These are phyloP conservation scores for Cyanistes caeruleus DNA, from an alignment of 2,113 vertebrate genomes.

Conservation along the genomic window DNA sequence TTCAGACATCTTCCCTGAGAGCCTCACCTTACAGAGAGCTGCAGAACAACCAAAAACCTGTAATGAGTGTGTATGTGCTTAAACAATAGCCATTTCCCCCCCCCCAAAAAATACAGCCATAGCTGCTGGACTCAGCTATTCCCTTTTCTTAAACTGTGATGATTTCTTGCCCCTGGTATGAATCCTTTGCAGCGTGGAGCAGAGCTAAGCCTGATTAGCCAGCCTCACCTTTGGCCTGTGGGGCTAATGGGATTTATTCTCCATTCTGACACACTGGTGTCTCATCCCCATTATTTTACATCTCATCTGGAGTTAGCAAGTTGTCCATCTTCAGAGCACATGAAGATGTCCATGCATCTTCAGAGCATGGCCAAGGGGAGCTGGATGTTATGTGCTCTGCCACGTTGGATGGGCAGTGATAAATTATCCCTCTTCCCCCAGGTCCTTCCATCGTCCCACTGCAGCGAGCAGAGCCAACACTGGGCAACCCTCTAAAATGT, in stretches of 20 bases:
- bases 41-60: background rate
- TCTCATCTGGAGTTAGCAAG: background rate
- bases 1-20: background rate
- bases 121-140: background rate
- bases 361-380: background rate
- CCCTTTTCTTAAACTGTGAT: background rate
- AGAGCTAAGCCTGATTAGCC: background rate
- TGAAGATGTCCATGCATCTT: too few species aligned
- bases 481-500: conserved; percentile 85
- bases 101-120: background rate
- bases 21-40: background rate
- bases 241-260: background rate
- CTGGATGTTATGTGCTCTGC: background rate
- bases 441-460: conserved; percentile 80
- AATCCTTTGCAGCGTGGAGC: background rate
- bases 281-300: background rate
- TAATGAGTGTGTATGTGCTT: background rate
- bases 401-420: conserved; percentile 15
- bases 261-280: background rate
- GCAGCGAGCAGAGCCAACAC: conserved; percentile 71
- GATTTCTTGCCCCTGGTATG: background rate
- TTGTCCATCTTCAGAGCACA: background rate
- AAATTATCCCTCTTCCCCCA: conserved; percentile 72
- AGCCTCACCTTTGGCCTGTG: background rate
- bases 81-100: background rate